These are phyloP conservation scores for Zaprionus vittiger DNA, from an alignment of 1,140 invertebrate species.

Conservation along the genomic window DNA sequence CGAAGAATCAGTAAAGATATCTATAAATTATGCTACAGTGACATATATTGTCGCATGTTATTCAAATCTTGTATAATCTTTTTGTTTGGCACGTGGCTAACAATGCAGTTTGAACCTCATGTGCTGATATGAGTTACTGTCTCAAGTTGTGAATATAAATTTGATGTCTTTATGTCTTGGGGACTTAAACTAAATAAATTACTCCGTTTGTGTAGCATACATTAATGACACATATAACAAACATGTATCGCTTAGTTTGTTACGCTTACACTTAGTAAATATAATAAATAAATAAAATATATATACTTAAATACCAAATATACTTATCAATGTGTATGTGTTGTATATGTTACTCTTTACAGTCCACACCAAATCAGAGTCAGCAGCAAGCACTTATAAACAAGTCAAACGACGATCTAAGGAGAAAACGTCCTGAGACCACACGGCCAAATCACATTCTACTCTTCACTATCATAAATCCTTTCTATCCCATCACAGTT, in stretches of 20 bases:
- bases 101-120: constrained; percentile 9
- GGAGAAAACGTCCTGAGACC: constrained; percentile 87
- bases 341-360: constrained; percentile 68
- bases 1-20: not conserved
- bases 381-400: constrained; percentile 83
- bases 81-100: constrained; percentile 18
- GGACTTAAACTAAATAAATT: not conserved
- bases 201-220: too few relatives aligned
- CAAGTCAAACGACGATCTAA: constrained; percentile 86
- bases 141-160: not conserved
- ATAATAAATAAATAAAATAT: not conserved
- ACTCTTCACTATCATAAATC: constrained; percentile 97
- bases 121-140: constrained; percentile 2
- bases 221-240: too few relatives aligned
- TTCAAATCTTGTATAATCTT: constrained; percentile 29
- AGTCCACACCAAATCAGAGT: constrained; percentile 83
- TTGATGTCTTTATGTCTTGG: not conserved
- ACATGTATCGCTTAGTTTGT: not conserved
- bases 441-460: constrained; percentile 95
- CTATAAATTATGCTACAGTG: not conserved
- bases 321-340: constrained; percentile 52
- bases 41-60: constrained; percentile 19
- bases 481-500: constrained; percentile 99
- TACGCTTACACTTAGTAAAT: not conserved
- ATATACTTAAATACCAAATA: constrained; percentile 20